These are phyloP conservation scores for Serranus cabrilla DNA, from an alignment of 2,797 vertebrate genomes.

Conservation along the genomic window DNA sequence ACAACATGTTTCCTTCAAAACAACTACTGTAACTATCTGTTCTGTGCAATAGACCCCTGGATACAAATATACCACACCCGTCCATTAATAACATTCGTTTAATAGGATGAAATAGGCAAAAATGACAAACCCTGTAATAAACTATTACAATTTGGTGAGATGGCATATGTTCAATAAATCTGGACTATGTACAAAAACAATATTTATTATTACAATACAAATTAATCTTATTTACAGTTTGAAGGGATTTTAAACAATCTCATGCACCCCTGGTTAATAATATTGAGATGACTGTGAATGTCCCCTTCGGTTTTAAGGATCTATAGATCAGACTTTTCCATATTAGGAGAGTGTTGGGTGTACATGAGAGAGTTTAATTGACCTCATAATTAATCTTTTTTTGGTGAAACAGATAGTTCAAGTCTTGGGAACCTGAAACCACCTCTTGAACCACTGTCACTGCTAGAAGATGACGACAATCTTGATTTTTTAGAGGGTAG, in stretches of 20 bases:
- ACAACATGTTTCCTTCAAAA: conserved; percentile 76
- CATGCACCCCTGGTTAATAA: conserved; percentile 64
- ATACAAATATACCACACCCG: conserved; percentile 82
- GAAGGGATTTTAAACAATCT: conserved; percentile 80
- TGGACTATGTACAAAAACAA: conserved; percentile 88
- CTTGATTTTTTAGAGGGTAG: conserved; percentile 88
- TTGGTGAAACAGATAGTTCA: conserved; percentile 89
- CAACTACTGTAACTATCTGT: conserved; percentile 62
- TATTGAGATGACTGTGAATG: conserved; percentile 61
- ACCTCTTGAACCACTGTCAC: conserved; percentile 88
- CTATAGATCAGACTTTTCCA: conserved; percentile 32
- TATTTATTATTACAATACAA: conserved; percentile 86
- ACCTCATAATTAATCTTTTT: conserved; percentile 82
- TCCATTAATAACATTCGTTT: conserved; percentile 70
- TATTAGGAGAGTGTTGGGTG: conserved; percentile 36
- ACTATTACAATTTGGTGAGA: conserved; percentile 63
- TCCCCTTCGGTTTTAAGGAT: conserved; percentile 25
- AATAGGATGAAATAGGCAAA: conserved; percentile 66
- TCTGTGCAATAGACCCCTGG: conserved; percentile 69
- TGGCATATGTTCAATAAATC: conserved; percentile 82
- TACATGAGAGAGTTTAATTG: conserved; percentile 61
- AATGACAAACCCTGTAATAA: conserved; percentile 64
- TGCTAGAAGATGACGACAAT: conserved; percentile 91
- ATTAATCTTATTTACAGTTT: conserved; percentile 89
- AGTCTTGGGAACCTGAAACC: conserved; percentile 86